phyloP scores from a whole-genome alignment of 2,797 vertebrate species.

The Pangasius larnaudii region DNA sequence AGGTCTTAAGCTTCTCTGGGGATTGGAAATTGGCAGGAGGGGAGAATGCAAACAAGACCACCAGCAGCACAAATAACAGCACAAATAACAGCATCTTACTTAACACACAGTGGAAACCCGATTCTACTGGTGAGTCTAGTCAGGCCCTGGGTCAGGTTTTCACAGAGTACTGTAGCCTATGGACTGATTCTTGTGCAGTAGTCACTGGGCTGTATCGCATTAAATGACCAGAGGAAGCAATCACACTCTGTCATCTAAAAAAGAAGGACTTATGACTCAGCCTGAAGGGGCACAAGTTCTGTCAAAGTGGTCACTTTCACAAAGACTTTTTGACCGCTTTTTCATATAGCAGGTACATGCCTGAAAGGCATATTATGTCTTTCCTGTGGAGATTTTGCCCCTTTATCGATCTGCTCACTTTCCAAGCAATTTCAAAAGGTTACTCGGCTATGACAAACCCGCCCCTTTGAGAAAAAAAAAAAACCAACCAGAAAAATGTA shows the following conservation, averaged over 20 bases:
- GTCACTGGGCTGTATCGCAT: neutral
- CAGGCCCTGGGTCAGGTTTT: neutral
- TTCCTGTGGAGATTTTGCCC: constrained; percentile 54
- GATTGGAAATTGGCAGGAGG: constrained; percentile 26
- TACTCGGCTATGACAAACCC: constrained; percentile 56
- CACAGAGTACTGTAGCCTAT: neutral
- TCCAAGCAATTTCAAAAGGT: constrained; percentile 62
- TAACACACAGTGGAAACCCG: constrained; percentile 3
- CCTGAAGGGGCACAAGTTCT: constrained; percentile 20
- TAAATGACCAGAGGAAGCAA: constrained; percentile 14
- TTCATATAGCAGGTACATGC: constrained; percentile 29
- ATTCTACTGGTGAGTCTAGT: neutral
- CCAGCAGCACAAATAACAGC: constrained; percentile 16
- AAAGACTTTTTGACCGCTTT: constrained; percentile 30
- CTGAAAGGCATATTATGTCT: constrained; percentile 53
- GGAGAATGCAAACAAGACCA: constrained; percentile 5
- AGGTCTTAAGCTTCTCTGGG: constrained; percentile 23
- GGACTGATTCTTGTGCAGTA: neutral
- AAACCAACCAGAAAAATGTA: constrained; percentile 16
- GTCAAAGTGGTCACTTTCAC: constrained; percentile 15
- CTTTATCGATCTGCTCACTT: constrained; percentile 58
- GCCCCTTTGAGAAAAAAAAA: constrained; percentile 10
- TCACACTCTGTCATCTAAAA: constrained; percentile 13
- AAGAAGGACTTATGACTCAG: constrained; percentile 14
- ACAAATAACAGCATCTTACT: constrained; percentile 32